A percentile compares a stretch with the other conserved stretches of the same genome.
These are phyloP conservation scores for Mastomys coucha DNA, from an alignment of 2,113 vertebrate genomes.

Conservation along the genomic window DNA sequence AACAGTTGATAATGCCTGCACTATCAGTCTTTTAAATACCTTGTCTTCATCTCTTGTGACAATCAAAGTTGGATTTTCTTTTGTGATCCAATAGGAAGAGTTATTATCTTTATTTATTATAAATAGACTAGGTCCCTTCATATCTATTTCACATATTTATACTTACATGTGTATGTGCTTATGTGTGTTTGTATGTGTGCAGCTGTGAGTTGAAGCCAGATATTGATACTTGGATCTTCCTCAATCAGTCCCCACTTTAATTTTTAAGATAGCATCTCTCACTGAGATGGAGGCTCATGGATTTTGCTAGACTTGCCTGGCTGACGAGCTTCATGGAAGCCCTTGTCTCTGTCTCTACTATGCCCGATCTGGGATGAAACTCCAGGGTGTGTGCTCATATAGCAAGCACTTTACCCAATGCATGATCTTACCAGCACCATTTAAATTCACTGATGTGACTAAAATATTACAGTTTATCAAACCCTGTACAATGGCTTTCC, in stretches of 20 bases:
- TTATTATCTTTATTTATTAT: not conserved
- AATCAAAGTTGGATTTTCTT: not conserved
- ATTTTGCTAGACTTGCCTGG: too few relatives aligned
- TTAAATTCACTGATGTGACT: not conserved
- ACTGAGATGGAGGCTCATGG: not conserved
- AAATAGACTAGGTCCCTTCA: not conserved
- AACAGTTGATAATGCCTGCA: fast-evolving
- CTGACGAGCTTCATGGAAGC: not conserved
- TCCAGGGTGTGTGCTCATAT: not conserved
- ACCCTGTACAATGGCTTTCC: not conserved
- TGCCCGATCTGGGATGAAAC: not conserved
- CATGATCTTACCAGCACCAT: not conserved
- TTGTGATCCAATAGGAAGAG: not conserved
- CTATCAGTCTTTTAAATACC: not conserved
- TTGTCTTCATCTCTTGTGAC: not conserved
- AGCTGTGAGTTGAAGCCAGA: not conserved
- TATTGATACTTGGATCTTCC: too few relatives aligned
- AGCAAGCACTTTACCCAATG: not conserved
- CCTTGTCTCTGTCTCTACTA: too few relatives aligned
- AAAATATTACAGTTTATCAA: not conserved
- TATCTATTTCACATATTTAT: not conserved
- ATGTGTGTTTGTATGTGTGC: not conserved
- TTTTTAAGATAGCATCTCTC: not conserved
- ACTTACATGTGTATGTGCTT: not conserved
- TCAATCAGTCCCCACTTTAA: not conserved